Conservation (phyloP, 2,888 invertebrate genomes). For the Agonopterix subpropinquella region DNA sequence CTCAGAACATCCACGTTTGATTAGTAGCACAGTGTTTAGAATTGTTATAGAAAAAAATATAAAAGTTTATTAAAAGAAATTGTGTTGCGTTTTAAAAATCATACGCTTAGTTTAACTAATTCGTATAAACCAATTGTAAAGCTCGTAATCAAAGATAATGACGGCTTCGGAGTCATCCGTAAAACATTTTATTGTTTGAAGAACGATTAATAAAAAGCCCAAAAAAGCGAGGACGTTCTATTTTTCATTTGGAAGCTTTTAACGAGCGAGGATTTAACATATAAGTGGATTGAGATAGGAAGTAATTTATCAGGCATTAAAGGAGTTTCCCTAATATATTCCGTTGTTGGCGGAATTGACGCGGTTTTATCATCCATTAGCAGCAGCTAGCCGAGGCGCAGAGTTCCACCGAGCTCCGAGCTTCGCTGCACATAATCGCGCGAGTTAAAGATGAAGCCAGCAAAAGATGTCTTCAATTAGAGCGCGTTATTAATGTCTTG, state of each 20-base stretch:
- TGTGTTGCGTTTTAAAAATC: too few species aligned
- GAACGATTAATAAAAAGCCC: slow-evolving; percentile 2
- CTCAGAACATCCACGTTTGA: too few species aligned
- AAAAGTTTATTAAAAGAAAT: too few species aligned
- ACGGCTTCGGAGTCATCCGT: slow-evolving; percentile 1
- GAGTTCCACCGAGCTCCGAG: background rate
- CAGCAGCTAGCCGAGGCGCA: slow-evolving; percentile 2
- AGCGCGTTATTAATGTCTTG: slow-evolving; percentile 42
- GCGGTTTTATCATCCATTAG: slow-evolving; percentile 56
- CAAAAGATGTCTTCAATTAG: slow-evolving; percentile 39
- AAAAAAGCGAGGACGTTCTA: background rate
- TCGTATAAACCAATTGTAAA: background rate
- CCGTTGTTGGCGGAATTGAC: slow-evolving; percentile 43
- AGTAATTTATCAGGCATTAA: slow-evolving; percentile 50
- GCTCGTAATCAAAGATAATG: slow-evolving; percentile 3
- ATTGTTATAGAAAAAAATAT: too few species aligned
- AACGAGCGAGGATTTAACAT: slow-evolving; percentile 26
- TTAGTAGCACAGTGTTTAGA: too few species aligned
- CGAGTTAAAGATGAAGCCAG: slow-evolving; percentile 34
- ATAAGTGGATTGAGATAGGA: slow-evolving; percentile 31
- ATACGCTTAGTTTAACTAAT: too few species aligned
- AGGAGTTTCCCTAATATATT: slow-evolving; percentile 48
- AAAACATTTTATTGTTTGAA: slow-evolving; percentile 5
- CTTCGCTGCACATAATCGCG: slow-evolving; percentile 26
- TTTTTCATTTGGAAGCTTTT: slow-evolving; percentile 20